A percentile compares a stretch with the other conserved stretches of the same genome.
phyloP scores from a whole-genome alignment of 2,888 invertebrate species.

The Noctua fimbriata region DNA sequence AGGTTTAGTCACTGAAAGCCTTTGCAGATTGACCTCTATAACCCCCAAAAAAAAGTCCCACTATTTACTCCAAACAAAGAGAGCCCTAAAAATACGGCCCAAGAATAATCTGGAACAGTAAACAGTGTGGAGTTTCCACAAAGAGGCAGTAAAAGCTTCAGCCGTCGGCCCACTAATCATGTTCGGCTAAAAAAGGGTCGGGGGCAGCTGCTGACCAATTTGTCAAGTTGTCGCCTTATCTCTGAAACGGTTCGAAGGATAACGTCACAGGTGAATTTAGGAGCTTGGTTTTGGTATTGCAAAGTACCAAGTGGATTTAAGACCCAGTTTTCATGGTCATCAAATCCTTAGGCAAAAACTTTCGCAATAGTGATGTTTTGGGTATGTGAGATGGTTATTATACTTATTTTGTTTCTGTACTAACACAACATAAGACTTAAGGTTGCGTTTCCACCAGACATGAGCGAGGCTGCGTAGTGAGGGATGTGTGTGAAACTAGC shows the following conservation, averaged over 20 bases:
- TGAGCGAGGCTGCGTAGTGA: no score
- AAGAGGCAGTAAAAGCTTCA: conserved; percentile 55
- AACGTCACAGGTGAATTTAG: conserved; percentile 51
- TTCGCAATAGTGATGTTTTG: background rate
- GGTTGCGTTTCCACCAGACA: no score
- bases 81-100: conserved; percentile 39
- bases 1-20: conserved; percentile 18
- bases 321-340: background rate
- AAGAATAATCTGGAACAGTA: conserved; percentile 50
- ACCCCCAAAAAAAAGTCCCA: conserved; percentile 8
- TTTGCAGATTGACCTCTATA: conserved; percentile 13
- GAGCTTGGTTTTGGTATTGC: conserved; percentile 8
- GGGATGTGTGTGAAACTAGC: no score
- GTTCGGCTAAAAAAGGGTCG: conserved; percentile 56
- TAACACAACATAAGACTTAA: no score
- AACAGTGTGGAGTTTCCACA: conserved; percentile 50
- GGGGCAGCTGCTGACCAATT: conserved; percentile 57
- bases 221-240: conserved; percentile 65
- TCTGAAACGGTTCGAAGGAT: conserved; percentile 33
- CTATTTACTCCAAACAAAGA: conserved; percentile 29
- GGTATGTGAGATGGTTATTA: no score
- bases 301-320: background rate
- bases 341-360: background rate
- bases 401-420: no score
- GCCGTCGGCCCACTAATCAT: conserved; percentile 54